These are phyloP conservation scores for Mobula birostris DNA, from an alignment of 2,113 vertebrate genomes.

Conservation along the genomic window DNA sequence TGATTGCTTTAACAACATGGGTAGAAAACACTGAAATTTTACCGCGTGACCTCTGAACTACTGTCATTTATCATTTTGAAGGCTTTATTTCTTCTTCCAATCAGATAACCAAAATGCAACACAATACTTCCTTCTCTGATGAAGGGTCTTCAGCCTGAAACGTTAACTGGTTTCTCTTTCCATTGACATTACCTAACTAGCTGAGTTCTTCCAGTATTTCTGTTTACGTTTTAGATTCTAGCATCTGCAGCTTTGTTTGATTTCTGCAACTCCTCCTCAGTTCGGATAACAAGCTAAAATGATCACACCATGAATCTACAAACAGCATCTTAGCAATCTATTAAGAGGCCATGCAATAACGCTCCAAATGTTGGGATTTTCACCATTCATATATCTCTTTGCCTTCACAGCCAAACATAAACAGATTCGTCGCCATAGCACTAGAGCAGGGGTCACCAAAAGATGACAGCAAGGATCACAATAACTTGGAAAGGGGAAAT, in stretches of 20 bases:
- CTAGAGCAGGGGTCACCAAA: too few relatives aligned
- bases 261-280: neutral
- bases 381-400: too few relatives aligned
- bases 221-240: too few relatives aligned
- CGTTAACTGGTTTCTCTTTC: too few relatives aligned
- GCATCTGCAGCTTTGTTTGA: too few relatives aligned
- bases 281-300: neutral
- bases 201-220: too few relatives aligned
- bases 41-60: neutral
- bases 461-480: neutral
- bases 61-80: too few relatives aligned
- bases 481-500: neutral
- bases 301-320: neutral
- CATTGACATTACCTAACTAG: too few relatives aligned
- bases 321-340: too few relatives aligned
- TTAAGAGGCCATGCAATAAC: too few relatives aligned
- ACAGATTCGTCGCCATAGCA: neutral
- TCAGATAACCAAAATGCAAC: neutral
- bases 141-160: too few relatives aligned
- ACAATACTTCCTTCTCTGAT: neutral
- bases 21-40: neutral
- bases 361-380: too few relatives aligned
- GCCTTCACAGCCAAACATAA: neutral
- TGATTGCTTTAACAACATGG: neutral
- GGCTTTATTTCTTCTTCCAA: neutral